Evolutionary conservation across 2,797 vertebrate genomes (phyloP).

Genomic region (Leptatherina wallacei): DNA sequence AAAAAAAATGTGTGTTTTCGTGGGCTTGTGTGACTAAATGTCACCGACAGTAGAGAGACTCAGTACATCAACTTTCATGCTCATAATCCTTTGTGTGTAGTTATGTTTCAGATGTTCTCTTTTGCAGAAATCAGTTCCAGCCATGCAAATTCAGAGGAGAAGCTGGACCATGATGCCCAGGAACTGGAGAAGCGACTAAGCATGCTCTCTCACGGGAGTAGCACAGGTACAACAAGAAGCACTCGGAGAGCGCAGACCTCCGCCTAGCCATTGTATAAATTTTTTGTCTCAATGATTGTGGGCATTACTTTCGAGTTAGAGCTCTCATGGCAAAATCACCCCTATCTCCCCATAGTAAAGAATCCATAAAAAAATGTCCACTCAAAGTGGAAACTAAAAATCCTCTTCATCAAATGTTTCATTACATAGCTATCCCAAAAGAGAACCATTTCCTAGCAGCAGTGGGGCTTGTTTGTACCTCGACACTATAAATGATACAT

Average conservation of each 20-base stretch:
- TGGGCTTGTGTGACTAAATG: conserved; percentile 22
- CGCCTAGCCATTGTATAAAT: no score
- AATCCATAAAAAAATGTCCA: no score
- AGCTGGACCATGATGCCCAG: conserved; percentile 88
- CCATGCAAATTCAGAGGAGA: conserved; percentile 84
- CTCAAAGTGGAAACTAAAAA: not conserved
- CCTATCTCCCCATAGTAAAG: no score
- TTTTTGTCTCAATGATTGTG: no score
- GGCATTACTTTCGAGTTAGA: no score
- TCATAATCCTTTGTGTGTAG: not conserved
- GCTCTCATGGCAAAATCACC: no score
- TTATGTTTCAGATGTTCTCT: not conserved
- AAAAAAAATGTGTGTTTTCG: not conserved
- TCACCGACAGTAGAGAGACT: conserved; percentile 8
- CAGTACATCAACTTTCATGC: not conserved
- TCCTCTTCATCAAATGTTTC: not conserved
- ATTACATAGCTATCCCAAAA: not conserved
- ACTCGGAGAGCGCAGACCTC: no score
- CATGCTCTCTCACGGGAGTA: conserved; percentile 87
- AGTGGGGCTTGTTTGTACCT: not conserved
- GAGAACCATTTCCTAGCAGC: not conserved
- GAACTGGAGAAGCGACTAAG: conserved; percentile 93
- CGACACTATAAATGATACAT: not conserved
- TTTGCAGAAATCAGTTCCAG: conserved; percentile 81
- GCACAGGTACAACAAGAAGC: conserved; percentile 84